Evolutionary conservation across 2,797 vertebrate genomes (phyloP), one percentile per base, ranked within the genome.

Genomic region (Lepidocolaptes lacrymiger): DNA sequence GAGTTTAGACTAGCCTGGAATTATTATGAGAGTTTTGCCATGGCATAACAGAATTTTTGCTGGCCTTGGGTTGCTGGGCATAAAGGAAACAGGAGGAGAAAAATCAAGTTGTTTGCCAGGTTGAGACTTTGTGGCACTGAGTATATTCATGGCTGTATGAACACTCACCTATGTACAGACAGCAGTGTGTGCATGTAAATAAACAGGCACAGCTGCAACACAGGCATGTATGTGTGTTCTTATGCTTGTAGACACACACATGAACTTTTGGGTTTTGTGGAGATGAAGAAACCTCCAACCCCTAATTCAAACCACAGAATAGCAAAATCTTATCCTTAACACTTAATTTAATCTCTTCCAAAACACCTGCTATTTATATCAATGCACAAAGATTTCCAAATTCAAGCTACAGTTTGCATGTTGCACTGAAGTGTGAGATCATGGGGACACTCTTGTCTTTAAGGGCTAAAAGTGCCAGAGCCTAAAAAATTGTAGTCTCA

Each of bases 151-250:
- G n/a, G 7, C 55, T 51, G 2, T 16, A 34, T 54, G 73, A 14
- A 6, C 1, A 1, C 44, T 77, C 56, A 63, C 24, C 2, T 20
- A 5, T 2, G 1, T 3, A 14, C 14, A n/a, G 61, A 26, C 3
- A 27, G 2, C 0, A 9, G 19, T 2, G 15, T 54, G 28, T 58
- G 26, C 12, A 11, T 75, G 83, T 51, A 46, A 62, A 73, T 30
- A 62, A 32, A 43, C 2, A 68, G 36, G 30, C n/a, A 8, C 23
- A 64, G 11, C 54, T 56, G 46, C 37, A 49, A 2, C 52, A 22
- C 28, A 36, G 49, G 12, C 14, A 14, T 18, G 1, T 23, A 7
- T 23, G 13, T 37, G 24, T 13, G 5, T 32, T 13, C 27, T 82
- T 24, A 3, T 12, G 46, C 43, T 56, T 34, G 44, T 34, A 74